These are phyloP conservation scores for Sebastes hubbsi DNA, from an alignment of 2,797 vertebrate species.

Conservation along the genomic window DNA sequence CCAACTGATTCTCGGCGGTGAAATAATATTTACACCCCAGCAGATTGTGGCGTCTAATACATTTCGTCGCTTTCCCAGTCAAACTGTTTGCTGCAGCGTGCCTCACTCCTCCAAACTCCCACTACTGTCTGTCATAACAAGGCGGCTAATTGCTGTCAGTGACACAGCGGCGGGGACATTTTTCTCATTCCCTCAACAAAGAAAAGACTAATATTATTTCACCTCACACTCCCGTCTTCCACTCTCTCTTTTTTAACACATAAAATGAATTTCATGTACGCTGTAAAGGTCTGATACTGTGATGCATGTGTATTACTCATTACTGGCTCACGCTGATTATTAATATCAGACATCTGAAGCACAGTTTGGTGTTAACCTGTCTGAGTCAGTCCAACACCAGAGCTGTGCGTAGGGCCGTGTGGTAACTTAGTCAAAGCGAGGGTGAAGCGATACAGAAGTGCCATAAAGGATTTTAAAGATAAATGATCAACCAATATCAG, in stretches of 20 bases:
- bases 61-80: conserved; percentile 25
- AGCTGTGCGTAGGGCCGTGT: conserved; percentile 35
- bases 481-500: background rate
- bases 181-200: conserved; percentile 16
- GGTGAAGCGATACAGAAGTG: background rate
- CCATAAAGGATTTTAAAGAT: background rate
- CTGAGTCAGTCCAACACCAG: conserved; percentile 55
- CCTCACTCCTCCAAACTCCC: conserved; percentile 57
- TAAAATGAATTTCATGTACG: background rate
- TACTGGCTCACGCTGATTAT: conserved; percentile 32
- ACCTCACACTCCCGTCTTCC: background rate
- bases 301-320: conserved; percentile 19
- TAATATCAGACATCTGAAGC: conserved; percentile 41
- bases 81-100: conserved; percentile 34
- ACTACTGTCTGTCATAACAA: conserved; percentile 48
- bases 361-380: conserved; percentile 31
- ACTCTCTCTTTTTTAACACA: background rate
- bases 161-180: conserved; percentile 26
- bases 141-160: conserved; percentile 39
- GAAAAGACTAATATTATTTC: conserved; percentile 29
- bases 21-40: conserved; percentile 45
- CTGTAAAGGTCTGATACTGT: background rate
- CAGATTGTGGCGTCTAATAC: conserved; percentile 64
- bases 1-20: conserved; percentile 29
- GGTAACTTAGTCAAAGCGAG: conserved; percentile 17